phyloP scores from a whole-genome alignment of 2,113 vertebrate genomes.

The Garra rufa region DNA sequence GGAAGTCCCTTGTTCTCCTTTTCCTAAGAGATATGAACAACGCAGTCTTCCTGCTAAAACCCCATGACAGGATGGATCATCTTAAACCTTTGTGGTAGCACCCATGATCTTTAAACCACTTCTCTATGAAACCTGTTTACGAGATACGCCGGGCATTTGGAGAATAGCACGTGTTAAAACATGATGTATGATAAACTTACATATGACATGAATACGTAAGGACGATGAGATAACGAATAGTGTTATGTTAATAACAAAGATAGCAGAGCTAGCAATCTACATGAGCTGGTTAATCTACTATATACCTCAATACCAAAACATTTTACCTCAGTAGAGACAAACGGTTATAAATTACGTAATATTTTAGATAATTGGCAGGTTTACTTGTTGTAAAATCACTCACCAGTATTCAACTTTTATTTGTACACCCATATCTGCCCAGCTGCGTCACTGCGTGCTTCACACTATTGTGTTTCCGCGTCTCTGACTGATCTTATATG shows the following conservation, averaged over 20 bases:
- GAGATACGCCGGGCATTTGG: neutral
- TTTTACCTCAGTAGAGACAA: too few relatives aligned
- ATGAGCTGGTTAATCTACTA: neutral
- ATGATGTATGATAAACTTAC: neutral
- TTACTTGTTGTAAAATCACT: neutral
- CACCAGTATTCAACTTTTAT: slow-evolving; percentile 79
- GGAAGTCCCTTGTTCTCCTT: neutral
- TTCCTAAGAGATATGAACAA: neutral
- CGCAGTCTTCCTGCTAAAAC: neutral
- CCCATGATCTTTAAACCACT: neutral
- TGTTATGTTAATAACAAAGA: neutral
- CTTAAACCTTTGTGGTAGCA: neutral
- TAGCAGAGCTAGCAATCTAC: neutral
- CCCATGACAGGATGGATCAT: neutral
- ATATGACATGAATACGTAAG: neutral
- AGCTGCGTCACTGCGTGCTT: neutral
- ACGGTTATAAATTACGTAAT: neutral
- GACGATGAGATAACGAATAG: neutral
- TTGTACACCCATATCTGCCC: slow-evolving; percentile 61
- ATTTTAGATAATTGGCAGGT: neutral
- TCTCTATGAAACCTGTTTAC: neutral
- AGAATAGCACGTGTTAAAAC: neutral
- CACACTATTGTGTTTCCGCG: neutral
- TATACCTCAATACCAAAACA: neutral
- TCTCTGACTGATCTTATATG: neutral